phyloP scores from a whole-genome alignment of 2,888 invertebrate genomes.

The Drosophila neotestacea region DNA sequence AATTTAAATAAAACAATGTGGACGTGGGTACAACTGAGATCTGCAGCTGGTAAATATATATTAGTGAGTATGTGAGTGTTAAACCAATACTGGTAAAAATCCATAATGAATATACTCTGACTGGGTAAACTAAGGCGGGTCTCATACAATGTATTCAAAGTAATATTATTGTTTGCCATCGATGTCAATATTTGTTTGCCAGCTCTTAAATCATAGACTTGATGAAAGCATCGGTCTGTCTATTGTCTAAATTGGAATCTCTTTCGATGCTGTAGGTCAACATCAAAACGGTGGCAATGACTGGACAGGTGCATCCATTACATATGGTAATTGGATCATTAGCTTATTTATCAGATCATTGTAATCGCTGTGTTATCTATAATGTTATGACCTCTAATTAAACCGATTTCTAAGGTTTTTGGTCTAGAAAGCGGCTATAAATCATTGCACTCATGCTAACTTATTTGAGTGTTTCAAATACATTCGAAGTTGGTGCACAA shows the following conservation, averaged over 20 bases:
- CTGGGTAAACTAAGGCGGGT: constrained; percentile 47
- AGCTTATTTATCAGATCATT: constrained; percentile 12
- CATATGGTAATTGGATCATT: constrained; percentile 41
- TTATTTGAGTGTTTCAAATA: constrained; percentile 36
- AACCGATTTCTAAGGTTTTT: constrained; percentile 4
- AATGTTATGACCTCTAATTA: constrained; percentile 2
- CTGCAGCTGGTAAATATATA: not conserved
- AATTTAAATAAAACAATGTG: constrained; percentile 30
- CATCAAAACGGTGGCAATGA: constrained; percentile 14
- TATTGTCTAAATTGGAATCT: constrained; percentile 30
- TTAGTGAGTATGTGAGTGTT: not conserved
- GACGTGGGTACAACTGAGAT: constrained; percentile 19
- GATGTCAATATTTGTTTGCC: constrained; percentile 65
- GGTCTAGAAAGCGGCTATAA: constrained; percentile 46
- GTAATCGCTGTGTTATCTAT: constrained; percentile 2
- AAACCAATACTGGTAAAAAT: constrained; percentile 28
- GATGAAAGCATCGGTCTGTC: constrained; percentile 18
- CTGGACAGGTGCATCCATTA: constrained; percentile 21
- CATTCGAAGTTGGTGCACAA: constrained; percentile 14
- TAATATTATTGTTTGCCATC: constrained; percentile 56
- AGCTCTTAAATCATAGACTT: constrained; percentile 60
- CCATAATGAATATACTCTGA: not conserved
- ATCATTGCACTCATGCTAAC: constrained; percentile 33
- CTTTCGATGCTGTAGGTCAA: constrained; percentile 52
- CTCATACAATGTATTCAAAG: constrained; percentile 46